Conservation (phyloP, 2,797 vertebrate species). For the Poeciliopsis gracilis region DNA sequence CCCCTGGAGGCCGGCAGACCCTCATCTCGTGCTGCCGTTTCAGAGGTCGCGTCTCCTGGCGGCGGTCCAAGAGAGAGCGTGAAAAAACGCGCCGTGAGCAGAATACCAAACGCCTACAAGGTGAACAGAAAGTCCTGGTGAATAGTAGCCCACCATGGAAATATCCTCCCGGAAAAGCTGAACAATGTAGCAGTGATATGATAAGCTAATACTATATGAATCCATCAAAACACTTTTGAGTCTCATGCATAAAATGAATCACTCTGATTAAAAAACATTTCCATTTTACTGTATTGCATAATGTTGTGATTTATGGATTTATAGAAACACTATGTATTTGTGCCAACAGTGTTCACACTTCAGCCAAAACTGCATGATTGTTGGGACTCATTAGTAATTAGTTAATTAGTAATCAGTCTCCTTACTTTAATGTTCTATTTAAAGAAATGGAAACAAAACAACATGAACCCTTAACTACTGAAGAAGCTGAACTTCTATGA, state of each 20-base stretch:
- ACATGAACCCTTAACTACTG: background rate
- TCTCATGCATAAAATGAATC: background rate
- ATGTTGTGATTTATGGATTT: background rate
- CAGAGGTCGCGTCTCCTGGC: conserved; percentile 62
- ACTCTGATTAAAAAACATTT: background rate
- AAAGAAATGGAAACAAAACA: background rate
- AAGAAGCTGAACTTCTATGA: background rate
- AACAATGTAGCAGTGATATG: background rate
- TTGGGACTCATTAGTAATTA: background rate
- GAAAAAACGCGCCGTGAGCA: conserved; percentile 34
- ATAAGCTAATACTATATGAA: background rate
- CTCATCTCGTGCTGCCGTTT: conserved; percentile 29
- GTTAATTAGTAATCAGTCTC: background rate
- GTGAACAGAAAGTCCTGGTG: conserved; percentile 8
- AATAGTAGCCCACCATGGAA: background rate
- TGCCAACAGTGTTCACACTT: background rate
- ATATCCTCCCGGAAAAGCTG: background rate
- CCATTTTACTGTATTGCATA: background rate
- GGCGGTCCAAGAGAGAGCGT: conserved; percentile 32
- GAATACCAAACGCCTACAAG: conserved; percentile 50
- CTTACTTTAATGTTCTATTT: background rate
- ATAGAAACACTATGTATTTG: background rate
- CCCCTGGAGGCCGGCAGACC: conserved; percentile 13
- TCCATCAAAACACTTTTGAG: background rate
- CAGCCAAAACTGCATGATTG: background rate